Evolutionary conservation across 2,797 vertebrate genomes (phyloP).

Genomic region (Microhierax caerulescens): DNA sequence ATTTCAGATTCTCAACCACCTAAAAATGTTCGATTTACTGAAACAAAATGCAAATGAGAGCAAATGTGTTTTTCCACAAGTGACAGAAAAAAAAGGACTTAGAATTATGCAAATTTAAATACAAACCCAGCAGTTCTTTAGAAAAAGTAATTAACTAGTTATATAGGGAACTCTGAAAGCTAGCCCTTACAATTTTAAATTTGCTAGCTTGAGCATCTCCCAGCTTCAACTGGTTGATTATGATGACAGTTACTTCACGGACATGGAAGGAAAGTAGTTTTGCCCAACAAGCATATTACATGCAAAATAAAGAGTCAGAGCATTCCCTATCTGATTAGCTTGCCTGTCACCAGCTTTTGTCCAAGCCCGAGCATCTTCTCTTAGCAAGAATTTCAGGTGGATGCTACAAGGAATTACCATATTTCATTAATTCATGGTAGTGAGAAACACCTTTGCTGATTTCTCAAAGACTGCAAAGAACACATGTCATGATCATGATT

Average conservation of each 20-base stretch:
- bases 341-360: not conserved
- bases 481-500: not conserved
- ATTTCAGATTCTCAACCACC: not conserved
- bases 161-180: not conserved
- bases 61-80: not conserved
- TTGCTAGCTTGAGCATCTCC: not conserved
- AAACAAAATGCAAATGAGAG: slow-evolving; percentile 6
- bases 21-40: not conserved
- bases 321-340: not conserved
- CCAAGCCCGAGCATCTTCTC: not conserved
- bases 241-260: not conserved
- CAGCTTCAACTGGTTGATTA: not conserved
- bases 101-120: not conserved
- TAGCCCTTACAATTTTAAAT: not conserved
- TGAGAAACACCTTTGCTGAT: not conserved
- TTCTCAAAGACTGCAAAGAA: not conserved
- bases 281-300: not conserved
- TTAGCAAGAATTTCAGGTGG: not conserved
- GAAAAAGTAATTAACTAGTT: not conserved
- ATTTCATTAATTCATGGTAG: not conserved
- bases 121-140: not conserved
- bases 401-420: not conserved
- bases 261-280: not conserved
- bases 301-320: not conserved
- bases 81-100: not conserved